phyloP scores from a whole-genome alignment of 2,797 vertebrate genomes.

The Prionace glauca region DNA sequence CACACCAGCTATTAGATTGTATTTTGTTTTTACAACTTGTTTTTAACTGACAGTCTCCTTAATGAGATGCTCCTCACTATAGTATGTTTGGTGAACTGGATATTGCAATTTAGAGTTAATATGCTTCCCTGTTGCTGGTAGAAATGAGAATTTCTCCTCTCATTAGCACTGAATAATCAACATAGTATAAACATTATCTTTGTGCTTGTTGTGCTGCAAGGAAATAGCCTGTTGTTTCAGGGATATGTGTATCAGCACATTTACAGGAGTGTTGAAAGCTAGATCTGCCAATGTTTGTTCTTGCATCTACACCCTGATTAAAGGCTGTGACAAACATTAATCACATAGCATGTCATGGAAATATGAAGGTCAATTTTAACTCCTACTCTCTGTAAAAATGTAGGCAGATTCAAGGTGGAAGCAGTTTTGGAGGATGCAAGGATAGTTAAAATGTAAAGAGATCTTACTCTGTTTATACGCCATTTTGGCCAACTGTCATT shows the following conservation, averaged over 20 bases:
- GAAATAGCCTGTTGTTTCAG: neutral
- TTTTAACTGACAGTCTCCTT: neutral
- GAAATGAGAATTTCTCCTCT: neutral
- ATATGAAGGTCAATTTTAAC: neutral
- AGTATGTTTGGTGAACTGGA: neutral
- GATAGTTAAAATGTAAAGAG: neutral
- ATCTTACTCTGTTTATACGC: neutral
- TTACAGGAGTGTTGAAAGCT: neutral
- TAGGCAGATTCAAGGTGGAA: neutral
- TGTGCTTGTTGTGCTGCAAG: neutral
- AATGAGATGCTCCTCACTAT: neutral
- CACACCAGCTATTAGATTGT: neutral
- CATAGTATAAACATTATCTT: neutral
- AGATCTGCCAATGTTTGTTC: neutral
- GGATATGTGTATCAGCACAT: conserved; percentile 12
- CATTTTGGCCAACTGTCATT: neutral
- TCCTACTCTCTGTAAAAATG: neutral
- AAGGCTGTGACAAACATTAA: neutral
- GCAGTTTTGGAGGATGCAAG: too few relatives aligned
- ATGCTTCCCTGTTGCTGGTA: neutral
- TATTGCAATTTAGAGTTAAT: conserved; percentile 9
- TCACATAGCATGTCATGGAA: neutral
- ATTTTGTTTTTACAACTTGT: neutral
- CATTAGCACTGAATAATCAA: neutral
- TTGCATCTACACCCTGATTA: neutral